Evolutionary conservation across 2,797 vertebrate genomes (phyloP), one percentile per base, ranked within the genome.

Genomic region (Protosalanx chinensis): DNA sequence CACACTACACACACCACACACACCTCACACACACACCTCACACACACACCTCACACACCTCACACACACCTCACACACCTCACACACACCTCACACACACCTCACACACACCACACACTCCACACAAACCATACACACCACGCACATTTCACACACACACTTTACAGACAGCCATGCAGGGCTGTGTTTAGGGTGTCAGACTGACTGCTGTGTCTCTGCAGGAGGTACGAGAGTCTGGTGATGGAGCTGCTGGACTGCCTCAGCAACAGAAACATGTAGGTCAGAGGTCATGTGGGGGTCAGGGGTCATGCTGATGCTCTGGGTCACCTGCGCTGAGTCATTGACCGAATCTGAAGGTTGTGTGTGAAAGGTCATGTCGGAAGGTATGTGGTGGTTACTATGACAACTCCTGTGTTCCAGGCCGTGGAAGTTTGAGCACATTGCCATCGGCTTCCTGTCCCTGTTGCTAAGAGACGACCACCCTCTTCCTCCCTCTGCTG

Each of bases 391-490:
- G 12, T 46, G 12, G 41, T 46, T 46, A 46, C 41, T 46, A 13
- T 46, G 41, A 46, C 41, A 46, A 46, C 3, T 76, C 46, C 61
- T 27, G 68, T n/a, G 3, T 80, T 89, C 5, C 37, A 98, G 97
- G 79, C 97, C 97, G 53, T 99, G 97, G 97, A 98, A 99, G 86
- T 99, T 98, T 2, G 97, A 99, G 81, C 97, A 98, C 81, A 96
- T 98, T 78, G 87, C 96, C 51, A 96, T 98, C 53, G 96, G 97
- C 27, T 96, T 98, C 84, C 88, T 99, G 70, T 97, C 97, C 4
- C 83, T 99, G 73, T 93, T 99, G 60, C 86, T 99, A 85, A 93
- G 97, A 85, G 97, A 99, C 57, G 97, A 99, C 81, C 90, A 91
- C 68, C 86, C 96, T 18, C 89, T 99, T 72, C 97, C 96, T 32